Conservation (phyloP, 2,888 invertebrate species). For the Chorisops tibialis region DNA sequence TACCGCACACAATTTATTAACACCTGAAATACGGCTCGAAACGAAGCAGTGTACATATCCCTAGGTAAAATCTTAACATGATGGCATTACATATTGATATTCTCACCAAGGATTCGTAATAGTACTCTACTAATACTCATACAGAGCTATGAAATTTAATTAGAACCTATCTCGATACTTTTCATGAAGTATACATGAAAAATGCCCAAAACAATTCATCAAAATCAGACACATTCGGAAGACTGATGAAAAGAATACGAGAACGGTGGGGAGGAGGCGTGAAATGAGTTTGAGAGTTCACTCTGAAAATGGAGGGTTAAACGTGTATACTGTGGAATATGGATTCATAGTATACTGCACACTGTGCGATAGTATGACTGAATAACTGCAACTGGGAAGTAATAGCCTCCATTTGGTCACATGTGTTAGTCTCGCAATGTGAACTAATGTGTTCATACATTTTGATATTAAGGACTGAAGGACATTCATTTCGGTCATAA, state of each 20-base stretch:
- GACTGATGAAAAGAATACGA: too few species aligned
- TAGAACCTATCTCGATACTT: conserved; percentile 11
- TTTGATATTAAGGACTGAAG: conserved; percentile 16
- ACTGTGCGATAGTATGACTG: not conserved
- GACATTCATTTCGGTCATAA: conserved; percentile 23
- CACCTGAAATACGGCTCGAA: too few species aligned
- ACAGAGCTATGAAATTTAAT: conserved; percentile 21
- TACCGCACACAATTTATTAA: too few species aligned
- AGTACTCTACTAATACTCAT: too few species aligned
- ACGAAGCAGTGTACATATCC: too few species aligned
- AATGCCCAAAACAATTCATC: conserved; percentile 17
- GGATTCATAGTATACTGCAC: not conserved
- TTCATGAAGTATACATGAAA: conserved; percentile 16
- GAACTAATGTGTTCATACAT: conserved; percentile 18
- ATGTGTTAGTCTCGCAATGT: conserved; percentile 8
- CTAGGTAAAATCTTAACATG: too few species aligned
- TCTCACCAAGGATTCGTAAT: too few species aligned
- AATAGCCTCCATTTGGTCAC: conserved; percentile 10
- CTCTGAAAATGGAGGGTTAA: too few species aligned
- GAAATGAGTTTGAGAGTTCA: too few species aligned
- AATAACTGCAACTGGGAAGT: conserved; percentile 1
- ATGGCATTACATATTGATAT: too few species aligned
- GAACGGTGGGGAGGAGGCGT: too few species aligned
- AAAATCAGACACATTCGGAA: conserved; percentile 13
- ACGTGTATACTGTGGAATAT: too few species aligned